Percentiles rank a stretch among this genome's conserved stretches.
These are phyloP conservation scores for Scophthalmus maximus DNA, from an alignment of 2,113 vertebrate genomes.

Conservation along the genomic window DNA sequence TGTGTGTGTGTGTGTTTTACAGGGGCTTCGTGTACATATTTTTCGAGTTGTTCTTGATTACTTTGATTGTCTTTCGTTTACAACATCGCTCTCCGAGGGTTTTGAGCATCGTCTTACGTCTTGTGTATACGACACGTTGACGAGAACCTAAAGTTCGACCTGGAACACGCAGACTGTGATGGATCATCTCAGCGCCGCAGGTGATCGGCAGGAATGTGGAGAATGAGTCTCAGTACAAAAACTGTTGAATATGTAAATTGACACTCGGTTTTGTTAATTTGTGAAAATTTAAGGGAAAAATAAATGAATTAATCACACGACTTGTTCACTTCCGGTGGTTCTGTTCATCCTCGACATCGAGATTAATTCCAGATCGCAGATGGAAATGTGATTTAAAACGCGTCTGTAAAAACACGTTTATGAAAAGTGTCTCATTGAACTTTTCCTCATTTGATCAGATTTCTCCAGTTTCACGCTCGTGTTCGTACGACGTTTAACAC, in stretches of 20 bases:
- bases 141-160: neutral
- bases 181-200: neutral
- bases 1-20: neutral
- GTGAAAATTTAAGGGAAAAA: no score
- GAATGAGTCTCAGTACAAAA: neutral
- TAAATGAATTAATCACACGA: no score
- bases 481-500: no score
- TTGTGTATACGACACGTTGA: no score
- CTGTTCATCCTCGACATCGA: neutral
- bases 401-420: neutral
- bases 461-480: no score
- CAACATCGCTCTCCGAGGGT: no score
- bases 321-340: no score
- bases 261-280: no score
- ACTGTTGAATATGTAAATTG: neutral
- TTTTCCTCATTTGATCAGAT: no score
- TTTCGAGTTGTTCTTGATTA: neutral
- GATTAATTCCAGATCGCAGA: constrained; percentile 9
- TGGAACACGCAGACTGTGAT: neutral
- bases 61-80: constrained; percentile 19
- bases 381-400: neutral
- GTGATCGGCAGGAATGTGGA: constrained; percentile 14
- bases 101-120: no score
- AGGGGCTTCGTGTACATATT: neutral
- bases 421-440: neutral